A percentile compares a stretch with the other conserved stretches of the same genome.
Conservation (phyloP, 2,113 vertebrate genomes). For the Mormyrus lacerda region DNA sequence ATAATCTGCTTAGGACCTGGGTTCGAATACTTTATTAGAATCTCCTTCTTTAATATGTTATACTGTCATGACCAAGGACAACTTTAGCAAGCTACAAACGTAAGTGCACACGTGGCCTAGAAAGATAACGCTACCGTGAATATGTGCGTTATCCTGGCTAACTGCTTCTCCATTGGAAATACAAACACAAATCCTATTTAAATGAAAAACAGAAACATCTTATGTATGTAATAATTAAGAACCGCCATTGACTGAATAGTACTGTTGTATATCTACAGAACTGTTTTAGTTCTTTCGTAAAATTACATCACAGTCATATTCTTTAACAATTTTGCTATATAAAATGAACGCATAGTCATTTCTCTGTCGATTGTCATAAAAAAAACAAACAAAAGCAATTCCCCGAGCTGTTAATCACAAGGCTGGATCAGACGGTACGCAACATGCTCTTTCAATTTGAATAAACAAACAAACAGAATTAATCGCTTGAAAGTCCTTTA, state of each 20-base stretch:
- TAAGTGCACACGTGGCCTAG: background rate
- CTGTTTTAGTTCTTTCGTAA: background rate
- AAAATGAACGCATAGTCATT: background rate
- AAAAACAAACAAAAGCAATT: background rate
- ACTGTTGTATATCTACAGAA: background rate
- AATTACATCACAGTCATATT: background rate
- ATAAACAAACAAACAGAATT: background rate
- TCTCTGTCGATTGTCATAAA: background rate
- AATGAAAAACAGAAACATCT: background rate
- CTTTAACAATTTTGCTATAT: background rate
- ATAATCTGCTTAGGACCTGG: constrained; percentile 97
- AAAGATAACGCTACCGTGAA: background rate
- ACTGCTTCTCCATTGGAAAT: background rate
- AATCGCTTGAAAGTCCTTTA: background rate
- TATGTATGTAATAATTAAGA: background rate
- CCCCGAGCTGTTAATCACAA: background rate
- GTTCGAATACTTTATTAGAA: constrained; percentile 94
- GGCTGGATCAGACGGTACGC: background rate
- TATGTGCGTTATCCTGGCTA: background rate
- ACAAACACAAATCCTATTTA: background rate
- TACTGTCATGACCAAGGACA: constrained; percentile 33
- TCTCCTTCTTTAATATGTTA: constrained; percentile 63
- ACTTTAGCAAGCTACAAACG: constrained; percentile 9
- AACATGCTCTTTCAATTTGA: background rate
- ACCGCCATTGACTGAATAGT: background rate